These are phyloP conservation scores for Chionodraco myersi DNA, from an alignment of 2,113 vertebrate species.

Conservation along the genomic window DNA sequence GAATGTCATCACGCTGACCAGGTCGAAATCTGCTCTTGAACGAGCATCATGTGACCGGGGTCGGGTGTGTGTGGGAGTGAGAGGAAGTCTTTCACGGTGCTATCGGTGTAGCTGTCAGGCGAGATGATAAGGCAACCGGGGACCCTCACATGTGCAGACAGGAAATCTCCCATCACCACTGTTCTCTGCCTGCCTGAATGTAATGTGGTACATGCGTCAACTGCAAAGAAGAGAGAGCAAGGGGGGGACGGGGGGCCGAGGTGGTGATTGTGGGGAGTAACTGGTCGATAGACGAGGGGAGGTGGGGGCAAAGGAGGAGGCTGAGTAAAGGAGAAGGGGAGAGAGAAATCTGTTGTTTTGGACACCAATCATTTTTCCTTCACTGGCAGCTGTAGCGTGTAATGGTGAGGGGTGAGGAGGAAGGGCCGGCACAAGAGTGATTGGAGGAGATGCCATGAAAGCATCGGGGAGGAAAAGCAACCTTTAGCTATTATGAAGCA, in stretches of 20 bases:
- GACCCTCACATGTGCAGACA: conserved; percentile 66
- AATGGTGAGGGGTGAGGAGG: conserved; percentile 38
- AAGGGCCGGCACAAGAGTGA: conserved; percentile 1
- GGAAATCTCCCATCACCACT: conserved; percentile 67
- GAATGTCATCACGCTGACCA: neutral
- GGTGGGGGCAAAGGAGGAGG: conserved; percentile 44
- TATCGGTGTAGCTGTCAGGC: conserved; percentile 62
- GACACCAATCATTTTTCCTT: conserved; percentile 78
- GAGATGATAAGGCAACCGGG: conserved; percentile 55
- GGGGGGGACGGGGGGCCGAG: neutral
- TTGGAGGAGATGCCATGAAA: conserved; percentile 44
- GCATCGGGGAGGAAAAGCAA: conserved; percentile 57
- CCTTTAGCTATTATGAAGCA: conserved; percentile 61
- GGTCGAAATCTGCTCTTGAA: neutral
- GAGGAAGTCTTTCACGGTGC: neutral
- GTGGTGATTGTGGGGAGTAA: conserved; percentile 26
- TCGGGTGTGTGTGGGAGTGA: neutral
- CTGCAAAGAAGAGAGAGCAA: conserved; percentile 24
- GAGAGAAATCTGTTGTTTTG: conserved; percentile 69
- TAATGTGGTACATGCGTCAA: conserved; percentile 53
- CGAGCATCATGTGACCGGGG: conserved; percentile 5
- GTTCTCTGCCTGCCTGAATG: conserved; percentile 51
- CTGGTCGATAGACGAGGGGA: conserved; percentile 47
- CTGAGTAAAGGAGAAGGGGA: conserved; percentile 17
- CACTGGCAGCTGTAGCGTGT: conserved; percentile 78